A percentile compares a stretch with the other conserved stretches of the same genome.
Evolutionary conservation across 2,113 vertebrate genomes (phyloP).

Genomic region (Pachypanchax playfairii): DNA sequence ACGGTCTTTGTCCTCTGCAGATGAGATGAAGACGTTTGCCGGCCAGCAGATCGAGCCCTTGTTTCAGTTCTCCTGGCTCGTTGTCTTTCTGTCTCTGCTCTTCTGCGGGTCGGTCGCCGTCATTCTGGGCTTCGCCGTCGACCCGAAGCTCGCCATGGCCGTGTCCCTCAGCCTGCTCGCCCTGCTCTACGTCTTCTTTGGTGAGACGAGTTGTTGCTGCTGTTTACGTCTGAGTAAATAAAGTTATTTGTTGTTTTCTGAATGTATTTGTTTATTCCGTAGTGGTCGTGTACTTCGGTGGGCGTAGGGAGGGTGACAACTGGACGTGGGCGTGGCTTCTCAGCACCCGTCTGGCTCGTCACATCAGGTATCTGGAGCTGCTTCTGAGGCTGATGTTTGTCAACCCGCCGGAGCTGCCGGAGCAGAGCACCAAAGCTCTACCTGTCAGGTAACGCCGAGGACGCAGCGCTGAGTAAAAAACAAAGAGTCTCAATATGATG

Average conservation of each 20-base stretch:
- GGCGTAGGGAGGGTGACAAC: constrained; percentile 90
- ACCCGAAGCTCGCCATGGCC: constrained; percentile 86
- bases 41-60: constrained; percentile 96
- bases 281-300: constrained; percentile 97
- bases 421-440: constrained; percentile 91
- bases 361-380: constrained; percentile 92
- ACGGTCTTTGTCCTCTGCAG: constrained; percentile 74
- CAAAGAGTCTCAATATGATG: too few species aligned
- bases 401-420: constrained; percentile 93
- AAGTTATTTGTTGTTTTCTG: too few species aligned
- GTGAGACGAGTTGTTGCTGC: too few species aligned
- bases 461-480: not conserved
- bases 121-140: constrained; percentile 87
- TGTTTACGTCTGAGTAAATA: too few species aligned
- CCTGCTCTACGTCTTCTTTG: constrained; percentile 92
- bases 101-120: constrained; percentile 86
- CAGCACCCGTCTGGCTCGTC: constrained; percentile 90
- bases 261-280: not conserved
- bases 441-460: constrained; percentile 10
- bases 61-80: constrained; percentile 95
- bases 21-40: constrained; percentile 99
- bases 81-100: constrained; percentile 89
- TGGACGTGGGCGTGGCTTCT: constrained; percentile 97
- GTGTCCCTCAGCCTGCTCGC: constrained; percentile 90
- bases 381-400: constrained; percentile 96